Evolutionary conservation across 2,797 vertebrate species (phyloP).

Genomic region (Hydrocynus forskahlii): DNA sequence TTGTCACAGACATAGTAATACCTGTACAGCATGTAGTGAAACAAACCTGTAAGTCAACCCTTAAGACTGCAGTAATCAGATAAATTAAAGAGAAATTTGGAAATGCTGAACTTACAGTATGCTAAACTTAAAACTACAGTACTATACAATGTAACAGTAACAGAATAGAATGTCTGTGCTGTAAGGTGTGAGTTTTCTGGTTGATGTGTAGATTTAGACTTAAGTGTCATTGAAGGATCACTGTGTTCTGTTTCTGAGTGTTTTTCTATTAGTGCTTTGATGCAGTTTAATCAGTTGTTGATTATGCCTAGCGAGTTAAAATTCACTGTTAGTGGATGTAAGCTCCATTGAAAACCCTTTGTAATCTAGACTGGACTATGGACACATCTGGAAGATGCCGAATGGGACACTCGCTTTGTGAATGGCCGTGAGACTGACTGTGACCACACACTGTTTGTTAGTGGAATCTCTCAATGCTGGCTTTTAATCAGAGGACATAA

Average conservation of each 20-base stretch:
- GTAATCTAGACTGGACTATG: neutral
- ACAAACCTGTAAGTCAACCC: too few relatives aligned
- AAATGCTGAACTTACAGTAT: too few relatives aligned
- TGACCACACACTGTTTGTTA: conserved; percentile 31
- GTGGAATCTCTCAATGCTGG: conserved; percentile 19
- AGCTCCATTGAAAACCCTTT: neutral
- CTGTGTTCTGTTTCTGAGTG: neutral
- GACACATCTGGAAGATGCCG: neutral
- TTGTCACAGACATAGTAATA: too few relatives aligned
- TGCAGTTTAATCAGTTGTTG: neutral
- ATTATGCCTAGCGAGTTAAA: neutral
- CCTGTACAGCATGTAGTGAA: too few relatives aligned
- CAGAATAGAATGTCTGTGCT: too few relatives aligned
- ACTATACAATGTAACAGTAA: too few relatives aligned
- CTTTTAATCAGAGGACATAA: conserved; percentile 15
- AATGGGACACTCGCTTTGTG: neutral
- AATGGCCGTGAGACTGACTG: neutral
- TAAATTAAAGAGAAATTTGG: too few relatives aligned
- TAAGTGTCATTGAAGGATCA: too few relatives aligned
- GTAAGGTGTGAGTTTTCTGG: too few relatives aligned
- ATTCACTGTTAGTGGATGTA: neutral
- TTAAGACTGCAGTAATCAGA: too few relatives aligned
- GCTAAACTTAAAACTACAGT: too few relatives aligned
- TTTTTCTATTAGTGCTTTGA: neutral
- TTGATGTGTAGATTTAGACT: too few relatives aligned